Conservation (phyloP, 2,113 vertebrate genomes). For the Australoheros scitulus region DNA sequence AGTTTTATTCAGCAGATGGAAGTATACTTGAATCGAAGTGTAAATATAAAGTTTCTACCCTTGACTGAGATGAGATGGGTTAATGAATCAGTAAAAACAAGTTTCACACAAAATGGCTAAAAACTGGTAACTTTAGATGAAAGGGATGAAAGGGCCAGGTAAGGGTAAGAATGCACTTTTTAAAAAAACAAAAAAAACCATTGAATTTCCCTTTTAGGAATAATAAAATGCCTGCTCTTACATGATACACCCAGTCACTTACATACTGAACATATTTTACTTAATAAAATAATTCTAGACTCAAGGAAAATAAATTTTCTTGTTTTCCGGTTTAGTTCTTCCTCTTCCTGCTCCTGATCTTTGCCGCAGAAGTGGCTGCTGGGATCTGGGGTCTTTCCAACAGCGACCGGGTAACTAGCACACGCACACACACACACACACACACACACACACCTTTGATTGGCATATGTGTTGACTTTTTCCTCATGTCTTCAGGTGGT, state of each 20-base stretch:
- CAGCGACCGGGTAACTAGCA: constrained; percentile 81
- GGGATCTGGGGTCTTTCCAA: constrained; percentile 93
- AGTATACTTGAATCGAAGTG: neutral
- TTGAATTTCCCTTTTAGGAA: neutral
- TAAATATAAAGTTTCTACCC: too few species aligned
- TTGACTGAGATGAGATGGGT: neutral
- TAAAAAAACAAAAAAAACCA: too few species aligned
- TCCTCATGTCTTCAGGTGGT: constrained; percentile 75
- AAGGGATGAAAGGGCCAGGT: neutral
- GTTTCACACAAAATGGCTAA: too few species aligned
- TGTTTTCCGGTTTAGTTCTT: constrained; percentile 85
- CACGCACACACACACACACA: neutral
- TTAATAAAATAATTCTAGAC: neutral
- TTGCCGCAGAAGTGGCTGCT: constrained; percentile 90
- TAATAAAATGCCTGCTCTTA: neutral
- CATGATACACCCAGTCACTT: too few species aligned
- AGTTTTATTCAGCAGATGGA: neutral
- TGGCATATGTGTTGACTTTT: neutral
- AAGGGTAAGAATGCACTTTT: neutral
- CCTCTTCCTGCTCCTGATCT: constrained; percentile 92
- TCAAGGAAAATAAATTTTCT: neutral
- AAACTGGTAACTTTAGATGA: neutral
- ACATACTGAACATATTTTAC: too few species aligned
- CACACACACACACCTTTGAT: neutral
- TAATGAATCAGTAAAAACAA: too few species aligned